Conservation (phyloP, 1,140 invertebrate genomes). For the Aphidius gifuensis region DNA sequence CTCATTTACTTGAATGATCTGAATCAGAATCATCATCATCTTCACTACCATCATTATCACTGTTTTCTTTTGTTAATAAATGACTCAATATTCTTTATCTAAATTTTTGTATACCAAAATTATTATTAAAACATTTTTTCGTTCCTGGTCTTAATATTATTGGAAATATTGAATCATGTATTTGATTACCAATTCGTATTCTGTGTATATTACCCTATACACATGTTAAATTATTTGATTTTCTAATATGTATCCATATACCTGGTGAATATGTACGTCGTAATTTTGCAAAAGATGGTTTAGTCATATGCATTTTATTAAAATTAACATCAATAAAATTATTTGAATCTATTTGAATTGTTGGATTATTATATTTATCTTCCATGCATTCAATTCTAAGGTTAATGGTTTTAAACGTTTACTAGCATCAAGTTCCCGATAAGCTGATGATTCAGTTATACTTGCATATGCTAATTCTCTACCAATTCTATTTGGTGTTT, state of each 20-base stretch:
- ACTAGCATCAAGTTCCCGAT: slow-evolving; percentile 79
- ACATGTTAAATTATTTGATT: slow-evolving; percentile 67
- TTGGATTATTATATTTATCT: slow-evolving; percentile 70
- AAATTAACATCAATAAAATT: slow-evolving; percentile 72
- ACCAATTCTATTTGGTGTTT: slow-evolving; percentile 20
- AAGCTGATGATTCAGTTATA: slow-evolving; percentile 65
- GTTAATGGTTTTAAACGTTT: slow-evolving; percentile 75
- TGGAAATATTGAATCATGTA: slow-evolving; percentile 72
- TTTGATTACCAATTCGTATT: slow-evolving; percentile 77
- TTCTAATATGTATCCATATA: slow-evolving; percentile 70
- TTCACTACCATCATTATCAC: slow-evolving; percentile 66
- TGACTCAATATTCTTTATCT: slow-evolving; percentile 70
- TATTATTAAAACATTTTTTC: slow-evolving; percentile 44
- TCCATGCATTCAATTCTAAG: slow-evolving; percentile 73
- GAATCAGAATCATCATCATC: slow-evolving; percentile 64
- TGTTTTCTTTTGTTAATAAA: slow-evolving; percentile 73
- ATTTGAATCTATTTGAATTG: slow-evolving; percentile 71
- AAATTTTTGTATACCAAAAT: slow-evolving; percentile 49
- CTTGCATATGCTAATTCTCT: slow-evolving; percentile 67
- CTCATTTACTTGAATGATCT: slow-evolving; percentile 67
- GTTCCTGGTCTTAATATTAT: slow-evolving; percentile 68
- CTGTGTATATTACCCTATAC: slow-evolving; percentile 69
- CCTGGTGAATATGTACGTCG: slow-evolving; percentile 72
- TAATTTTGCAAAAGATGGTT: slow-evolving; percentile 79
- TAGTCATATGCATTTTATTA: slow-evolving; percentile 82